Conservation (phyloP, 2,888 invertebrate species). For the Coleophora flavipennella region DNA sequence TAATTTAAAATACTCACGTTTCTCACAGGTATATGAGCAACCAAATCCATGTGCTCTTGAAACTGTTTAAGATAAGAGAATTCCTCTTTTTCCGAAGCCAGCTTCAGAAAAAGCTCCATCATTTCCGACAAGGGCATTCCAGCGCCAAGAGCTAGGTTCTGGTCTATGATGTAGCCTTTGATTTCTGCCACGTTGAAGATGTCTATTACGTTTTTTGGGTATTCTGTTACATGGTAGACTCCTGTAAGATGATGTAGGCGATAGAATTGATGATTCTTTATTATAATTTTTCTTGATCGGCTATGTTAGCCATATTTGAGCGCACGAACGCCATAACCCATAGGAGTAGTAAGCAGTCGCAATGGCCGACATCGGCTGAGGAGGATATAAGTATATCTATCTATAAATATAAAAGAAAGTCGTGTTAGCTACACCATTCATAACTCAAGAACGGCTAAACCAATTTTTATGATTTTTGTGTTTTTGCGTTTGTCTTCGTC, state of each 20-base stretch:
- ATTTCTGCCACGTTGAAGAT: constrained; percentile 73
- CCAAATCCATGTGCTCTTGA: constrained; percentile 74
- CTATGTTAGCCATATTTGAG: too few species aligned
- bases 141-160: constrained; percentile 66
- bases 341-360: too few species aligned
- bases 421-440: too few species aligned
- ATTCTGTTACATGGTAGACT: constrained; percentile 40
- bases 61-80: constrained; percentile 73
- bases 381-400: too few species aligned
- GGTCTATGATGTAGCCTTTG: constrained; percentile 40
- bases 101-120: constrained; percentile 48
- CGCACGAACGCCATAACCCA: too few species aligned
- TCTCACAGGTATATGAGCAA: constrained; percentile 80
- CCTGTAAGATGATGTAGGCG: constrained; percentile 25
- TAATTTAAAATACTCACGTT: constrained; percentile 65
- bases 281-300: too few species aligned
- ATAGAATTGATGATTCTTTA: too few species aligned
- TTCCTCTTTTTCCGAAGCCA: constrained; percentile 26
- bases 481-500: too few species aligned
- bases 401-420: too few species aligned
- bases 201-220: constrained; percentile 72
- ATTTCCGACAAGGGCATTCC: constrained; percentile 67
- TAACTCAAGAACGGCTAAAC: too few species aligned
- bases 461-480: too few species aligned
- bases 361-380: too few species aligned